Conservation (phyloP, 2,797 vertebrate species). For the Pseudomugil gertrudae region DNA sequence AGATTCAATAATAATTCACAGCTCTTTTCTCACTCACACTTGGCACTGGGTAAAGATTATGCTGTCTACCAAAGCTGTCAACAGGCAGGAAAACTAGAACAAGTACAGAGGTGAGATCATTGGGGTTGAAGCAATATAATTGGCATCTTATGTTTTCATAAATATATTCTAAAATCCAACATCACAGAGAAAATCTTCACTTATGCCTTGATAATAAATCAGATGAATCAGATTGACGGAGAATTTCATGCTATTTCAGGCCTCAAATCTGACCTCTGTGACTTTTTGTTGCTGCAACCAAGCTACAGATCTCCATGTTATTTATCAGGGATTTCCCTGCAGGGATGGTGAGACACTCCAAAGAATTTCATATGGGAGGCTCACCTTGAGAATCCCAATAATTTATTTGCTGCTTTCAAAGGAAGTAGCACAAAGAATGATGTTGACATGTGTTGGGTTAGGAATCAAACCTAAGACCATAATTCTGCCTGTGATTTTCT, state of each 20-base stretch:
- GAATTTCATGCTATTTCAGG: conserved; percentile 8
- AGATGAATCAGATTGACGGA: conserved; percentile 22
- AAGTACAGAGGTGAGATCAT: neutral
- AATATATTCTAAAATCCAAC: conserved; percentile 27
- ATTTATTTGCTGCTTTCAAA: conserved; percentile 62
- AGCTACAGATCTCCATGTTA: conserved; percentile 14
- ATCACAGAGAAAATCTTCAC: conserved; percentile 2
- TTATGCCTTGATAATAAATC: conserved; percentile 31
- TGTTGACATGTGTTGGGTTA: conserved; percentile 59
- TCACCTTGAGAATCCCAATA: conserved; percentile 66
- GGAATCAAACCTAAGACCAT: conserved; percentile 35
- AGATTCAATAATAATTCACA: too few species aligned
- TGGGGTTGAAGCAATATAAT: neutral
- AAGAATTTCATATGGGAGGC: conserved; percentile 49
- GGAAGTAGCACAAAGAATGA: conserved; percentile 46
- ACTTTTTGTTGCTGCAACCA: conserved; percentile 33
- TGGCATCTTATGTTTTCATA: neutral
- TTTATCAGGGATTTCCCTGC: conserved; percentile 48
- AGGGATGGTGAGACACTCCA: conserved; percentile 48
- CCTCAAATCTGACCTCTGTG: conserved; percentile 7
- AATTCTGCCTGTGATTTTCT: conserved; percentile 39
- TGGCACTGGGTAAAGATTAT: too few species aligned
- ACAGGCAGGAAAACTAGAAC: neutral
- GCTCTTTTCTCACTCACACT: too few species aligned
- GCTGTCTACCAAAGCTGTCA: neutral